Percentiles rank a stretch among this genome's conserved stretches.
phyloP scores from a whole-genome alignment of 2,888 invertebrate genomes.

The Dastarcus helophoroides region DNA sequence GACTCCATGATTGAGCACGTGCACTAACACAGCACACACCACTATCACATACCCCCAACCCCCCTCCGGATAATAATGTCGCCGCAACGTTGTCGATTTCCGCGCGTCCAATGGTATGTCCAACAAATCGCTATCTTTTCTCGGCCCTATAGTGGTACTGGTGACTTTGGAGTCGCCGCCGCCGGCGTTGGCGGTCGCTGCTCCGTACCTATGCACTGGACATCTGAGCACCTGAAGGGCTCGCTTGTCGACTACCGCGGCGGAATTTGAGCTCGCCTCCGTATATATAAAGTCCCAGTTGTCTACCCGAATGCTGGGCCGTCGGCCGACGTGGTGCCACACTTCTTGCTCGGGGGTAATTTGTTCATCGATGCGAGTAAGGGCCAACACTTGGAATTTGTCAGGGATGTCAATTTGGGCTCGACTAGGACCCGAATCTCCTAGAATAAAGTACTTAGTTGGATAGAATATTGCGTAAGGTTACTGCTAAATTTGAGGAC shows the following conservation, averaged over 20 bases:
- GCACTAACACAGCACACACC: slow-evolving; percentile 58
- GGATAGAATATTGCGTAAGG: too few species aligned
- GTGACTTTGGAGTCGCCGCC: too few species aligned
- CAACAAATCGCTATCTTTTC: slow-evolving; percentile 13
- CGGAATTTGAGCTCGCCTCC: slow-evolving; percentile 20
- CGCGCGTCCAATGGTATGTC: slow-evolving; percentile 33
- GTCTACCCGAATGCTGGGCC: slow-evolving; percentile 31
- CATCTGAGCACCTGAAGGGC: slow-evolving; percentile 14
- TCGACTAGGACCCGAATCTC: too few species aligned
- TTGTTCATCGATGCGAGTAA: slow-evolving; percentile 30
- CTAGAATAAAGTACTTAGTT: too few species aligned
- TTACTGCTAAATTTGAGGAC: too few species aligned
- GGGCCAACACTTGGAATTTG: slow-evolving; percentile 31
- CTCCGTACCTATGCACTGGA: slow-evolving; percentile 20
- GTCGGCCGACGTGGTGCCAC: slow-evolving; percentile 19
- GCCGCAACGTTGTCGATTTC: slow-evolving; percentile 39
- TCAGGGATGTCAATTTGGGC: too few species aligned
- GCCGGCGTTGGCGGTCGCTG: too few species aligned
- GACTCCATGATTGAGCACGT: slow-evolving; percentile 62
- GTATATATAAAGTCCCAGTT: slow-evolving; percentile 35
- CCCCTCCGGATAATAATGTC: slow-evolving; percentile 77
- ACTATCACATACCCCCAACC: slow-evolving; percentile 81
- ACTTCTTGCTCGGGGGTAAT: slow-evolving; percentile 13
- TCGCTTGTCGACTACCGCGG: slow-evolving; percentile 7
- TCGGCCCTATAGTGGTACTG: slow-evolving; percentile 6